Conservation (phyloP, 2,888 invertebrate species). For the Pseudococcus jackbeardsleyi region DNA sequence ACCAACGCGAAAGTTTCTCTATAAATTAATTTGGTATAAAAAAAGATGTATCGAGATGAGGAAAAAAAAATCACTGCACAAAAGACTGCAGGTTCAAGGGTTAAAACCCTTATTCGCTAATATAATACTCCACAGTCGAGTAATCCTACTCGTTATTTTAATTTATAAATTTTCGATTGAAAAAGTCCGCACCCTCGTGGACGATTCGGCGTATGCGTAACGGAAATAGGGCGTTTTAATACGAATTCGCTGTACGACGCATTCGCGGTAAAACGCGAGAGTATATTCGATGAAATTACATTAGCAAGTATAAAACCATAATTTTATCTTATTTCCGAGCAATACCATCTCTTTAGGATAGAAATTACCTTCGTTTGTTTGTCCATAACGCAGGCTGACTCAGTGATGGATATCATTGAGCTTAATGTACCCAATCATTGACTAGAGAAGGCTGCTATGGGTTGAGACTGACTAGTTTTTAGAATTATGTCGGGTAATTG, state of each 20-base stretch:
- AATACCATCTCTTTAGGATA: conserved; percentile 26
- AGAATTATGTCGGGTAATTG: not conserved
- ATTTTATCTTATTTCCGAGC: conserved; percentile 10
- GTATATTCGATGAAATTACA: conserved; percentile 54
- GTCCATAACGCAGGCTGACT: not conserved
- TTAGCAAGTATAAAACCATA: conserved; percentile 53
- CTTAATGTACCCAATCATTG: conserved; percentile 1
- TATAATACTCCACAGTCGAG: conserved; percentile 42
- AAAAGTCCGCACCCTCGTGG: conserved; percentile 33
- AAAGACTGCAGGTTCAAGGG: conserved; percentile 8
- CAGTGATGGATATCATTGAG: not conserved
- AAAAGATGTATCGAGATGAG: not conserved
- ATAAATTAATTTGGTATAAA: not conserved
- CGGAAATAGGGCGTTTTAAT: conserved; percentile 52
- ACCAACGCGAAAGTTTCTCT: not conserved
- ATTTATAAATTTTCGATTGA: conserved; percentile 53
- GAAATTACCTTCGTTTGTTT: conserved; percentile 36
- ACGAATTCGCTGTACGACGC: conserved; percentile 9
- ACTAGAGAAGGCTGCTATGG: not conserved
- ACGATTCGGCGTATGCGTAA: not conserved
- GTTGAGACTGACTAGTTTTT: not conserved
- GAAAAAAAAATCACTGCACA: conserved; percentile 16
- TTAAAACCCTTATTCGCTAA: conserved; percentile 38
- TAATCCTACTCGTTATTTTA: conserved; percentile 53
- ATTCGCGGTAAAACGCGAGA: not conserved